These are phyloP conservation scores for Zaprionus gabonicus DNA, from an alignment of 1,140 invertebrate species.

Conservation along the genomic window DNA sequence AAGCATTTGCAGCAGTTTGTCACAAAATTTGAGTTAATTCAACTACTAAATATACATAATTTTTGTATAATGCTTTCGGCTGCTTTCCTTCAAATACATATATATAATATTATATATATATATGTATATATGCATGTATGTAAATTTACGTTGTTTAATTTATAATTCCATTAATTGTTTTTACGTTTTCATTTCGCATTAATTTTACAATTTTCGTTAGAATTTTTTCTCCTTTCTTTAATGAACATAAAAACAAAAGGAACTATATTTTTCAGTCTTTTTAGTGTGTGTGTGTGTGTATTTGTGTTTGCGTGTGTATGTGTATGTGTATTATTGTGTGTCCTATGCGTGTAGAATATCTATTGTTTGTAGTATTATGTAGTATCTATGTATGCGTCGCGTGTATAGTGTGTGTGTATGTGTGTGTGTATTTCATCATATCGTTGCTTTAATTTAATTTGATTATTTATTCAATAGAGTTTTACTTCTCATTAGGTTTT, in stretches of 20 bases:
- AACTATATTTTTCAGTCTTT: conserved; percentile 85
- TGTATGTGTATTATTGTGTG: conserved; percentile 36
- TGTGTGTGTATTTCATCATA: conserved; percentile 43
- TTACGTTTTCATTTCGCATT: conserved; percentile 62
- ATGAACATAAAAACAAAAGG: conserved; percentile 85
- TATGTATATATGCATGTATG: conserved; percentile 24
- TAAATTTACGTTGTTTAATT: conserved; percentile 67
- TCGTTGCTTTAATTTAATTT: conserved; percentile 44
- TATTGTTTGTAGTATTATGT: conserved; percentile 50
- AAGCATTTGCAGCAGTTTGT: conserved; percentile 43
- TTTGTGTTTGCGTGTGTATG: conserved; percentile 28
- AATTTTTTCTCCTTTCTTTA: conserved; percentile 69
- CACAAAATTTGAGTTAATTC: conserved; percentile 73
- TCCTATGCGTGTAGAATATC: conserved; percentile 62
- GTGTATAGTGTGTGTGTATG: conserved; percentile 34
- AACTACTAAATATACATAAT: conserved; percentile 71
- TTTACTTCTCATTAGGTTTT: conserved; percentile 43
- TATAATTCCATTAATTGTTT: conserved; percentile 82
- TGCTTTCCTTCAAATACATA: conserved; percentile 32
- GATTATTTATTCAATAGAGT: conserved; percentile 34
- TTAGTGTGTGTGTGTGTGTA: conserved; percentile 76
- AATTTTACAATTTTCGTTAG: conserved; percentile 77
- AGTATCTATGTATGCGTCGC: conserved; percentile 16
- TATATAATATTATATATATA: conserved; percentile 15
- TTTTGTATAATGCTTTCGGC: conserved; percentile 60